These are phyloP conservation scores for Clunio marinus DNA, from an alignment of 2,888 invertebrate genomes.

Conservation along the genomic window DNA sequence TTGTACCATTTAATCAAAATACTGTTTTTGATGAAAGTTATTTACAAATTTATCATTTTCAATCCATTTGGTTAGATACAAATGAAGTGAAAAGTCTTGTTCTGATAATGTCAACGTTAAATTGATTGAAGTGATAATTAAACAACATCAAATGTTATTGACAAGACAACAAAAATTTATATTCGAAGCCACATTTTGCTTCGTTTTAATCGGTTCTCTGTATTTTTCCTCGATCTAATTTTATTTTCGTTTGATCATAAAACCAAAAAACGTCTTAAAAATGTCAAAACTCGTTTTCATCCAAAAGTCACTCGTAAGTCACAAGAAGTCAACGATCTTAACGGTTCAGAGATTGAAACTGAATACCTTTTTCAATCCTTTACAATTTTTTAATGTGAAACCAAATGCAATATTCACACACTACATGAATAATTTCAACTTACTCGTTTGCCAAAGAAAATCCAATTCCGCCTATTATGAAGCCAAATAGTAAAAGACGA, in stretches of 20 bases:
- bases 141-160: not conserved
- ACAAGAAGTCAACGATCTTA: conserved; percentile 7
- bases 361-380: no score
- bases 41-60: no score
- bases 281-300: not conserved
- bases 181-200: not conserved
- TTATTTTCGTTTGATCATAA: no score
- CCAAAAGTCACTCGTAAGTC: not conserved
- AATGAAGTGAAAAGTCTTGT: no score
- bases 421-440: not conserved
- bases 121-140: not conserved
- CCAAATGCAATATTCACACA: not conserved
- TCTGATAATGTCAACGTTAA: not conserved
- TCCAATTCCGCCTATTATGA: conserved; percentile 21
- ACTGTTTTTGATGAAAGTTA: no score
- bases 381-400: no score
- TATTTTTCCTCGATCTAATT: not conserved
- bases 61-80: no score
- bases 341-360: not conserved
- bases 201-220: not conserved
- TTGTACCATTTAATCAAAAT: no score
- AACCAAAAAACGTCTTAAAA: no score
- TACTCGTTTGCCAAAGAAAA: conserved; percentile 34
- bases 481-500: conserved; percentile 28
- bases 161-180: not conserved